These are phyloP conservation scores for Parthenolecanium corni DNA, from an alignment of 2,888 invertebrate genomes.

Conservation along the genomic window DNA sequence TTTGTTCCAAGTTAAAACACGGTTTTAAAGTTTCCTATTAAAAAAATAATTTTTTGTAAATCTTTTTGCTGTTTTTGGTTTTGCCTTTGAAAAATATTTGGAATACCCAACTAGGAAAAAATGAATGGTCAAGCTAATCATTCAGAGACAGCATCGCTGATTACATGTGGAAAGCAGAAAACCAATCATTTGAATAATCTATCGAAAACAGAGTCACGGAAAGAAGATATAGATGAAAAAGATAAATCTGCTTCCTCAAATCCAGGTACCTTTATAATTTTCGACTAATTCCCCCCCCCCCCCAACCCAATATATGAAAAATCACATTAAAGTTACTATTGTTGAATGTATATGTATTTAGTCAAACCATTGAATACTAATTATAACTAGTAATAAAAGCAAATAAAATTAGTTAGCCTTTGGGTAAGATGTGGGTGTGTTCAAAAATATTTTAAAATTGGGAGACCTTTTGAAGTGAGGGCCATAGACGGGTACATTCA, in stretches of 20 bases:
- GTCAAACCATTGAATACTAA: too few relatives aligned
- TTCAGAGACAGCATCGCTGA: conserved; percentile 6
- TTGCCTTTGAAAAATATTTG: not conserved
- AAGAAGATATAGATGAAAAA: conserved; percentile 48
- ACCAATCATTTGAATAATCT: conserved; percentile 39
- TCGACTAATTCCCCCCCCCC: not conserved
- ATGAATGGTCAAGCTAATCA: conserved; percentile 29
- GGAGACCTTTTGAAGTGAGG: too few relatives aligned
- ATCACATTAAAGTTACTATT: too few relatives aligned
- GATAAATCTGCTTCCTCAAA: conserved; percentile 70
- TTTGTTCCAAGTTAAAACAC: too few relatives aligned
- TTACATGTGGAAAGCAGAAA: conserved; percentile 14
- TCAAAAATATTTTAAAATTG: too few relatives aligned
- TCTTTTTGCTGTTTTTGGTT: not conserved
- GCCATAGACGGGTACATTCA: too few relatives aligned
- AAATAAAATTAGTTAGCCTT: too few relatives aligned
- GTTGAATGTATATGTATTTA: too few relatives aligned
- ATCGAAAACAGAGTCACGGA: conserved; percentile 50
- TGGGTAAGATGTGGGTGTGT: too few relatives aligned
- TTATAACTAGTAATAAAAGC: too few relatives aligned
- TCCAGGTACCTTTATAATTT: conserved; percentile 52
- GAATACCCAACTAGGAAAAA: not conserved
- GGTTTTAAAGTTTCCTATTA: not conserved
- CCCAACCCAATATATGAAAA: too few relatives aligned
- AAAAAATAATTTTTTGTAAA: not conserved